These are phyloP conservation scores for Varecia variegata DNA, from an alignment of 2,797 vertebrate species.

Conservation along the genomic window DNA sequence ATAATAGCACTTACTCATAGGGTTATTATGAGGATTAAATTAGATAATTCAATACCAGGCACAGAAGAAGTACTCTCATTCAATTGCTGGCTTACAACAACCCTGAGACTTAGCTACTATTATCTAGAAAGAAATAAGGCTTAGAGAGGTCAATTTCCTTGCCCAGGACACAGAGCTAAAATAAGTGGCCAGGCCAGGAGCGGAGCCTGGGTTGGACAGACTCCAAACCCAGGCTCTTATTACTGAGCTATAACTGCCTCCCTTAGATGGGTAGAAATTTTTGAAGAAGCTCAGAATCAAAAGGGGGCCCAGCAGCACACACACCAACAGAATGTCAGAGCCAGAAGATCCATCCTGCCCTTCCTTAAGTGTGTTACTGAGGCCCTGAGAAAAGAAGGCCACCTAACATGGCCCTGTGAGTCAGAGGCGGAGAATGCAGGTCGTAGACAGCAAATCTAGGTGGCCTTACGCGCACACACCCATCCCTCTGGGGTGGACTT, in stretches of 20 bases:
- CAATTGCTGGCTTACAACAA: not conserved
- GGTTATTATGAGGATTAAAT: not conserved
- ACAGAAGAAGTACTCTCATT: not conserved
- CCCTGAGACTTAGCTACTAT: not conserved
- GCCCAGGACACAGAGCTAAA: not conserved
- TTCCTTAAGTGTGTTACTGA: not conserved
- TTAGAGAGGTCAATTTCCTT: not conserved
- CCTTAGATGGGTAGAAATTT: not conserved
- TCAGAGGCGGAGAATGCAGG: not conserved
- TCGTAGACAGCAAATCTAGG: not conserved
- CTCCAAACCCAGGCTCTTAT: not conserved
- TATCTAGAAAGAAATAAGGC: not conserved
- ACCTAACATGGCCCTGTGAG: not conserved
- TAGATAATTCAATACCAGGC: not conserved
- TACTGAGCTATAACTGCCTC: not conserved
- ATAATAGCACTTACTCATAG: not conserved
- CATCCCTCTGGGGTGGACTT: not conserved
- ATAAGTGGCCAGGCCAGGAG: not conserved
- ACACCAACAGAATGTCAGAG: not conserved
- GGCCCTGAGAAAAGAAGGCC: not conserved
- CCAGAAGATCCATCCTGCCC: not conserved
- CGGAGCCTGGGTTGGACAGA: not conserved
- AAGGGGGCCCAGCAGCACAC: not conserved
- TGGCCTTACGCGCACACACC: not conserved
- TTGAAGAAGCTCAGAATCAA: not conserved